Conservation (phyloP, 2,888 invertebrate genomes). For the Ptychoptera contaminata region DNA sequence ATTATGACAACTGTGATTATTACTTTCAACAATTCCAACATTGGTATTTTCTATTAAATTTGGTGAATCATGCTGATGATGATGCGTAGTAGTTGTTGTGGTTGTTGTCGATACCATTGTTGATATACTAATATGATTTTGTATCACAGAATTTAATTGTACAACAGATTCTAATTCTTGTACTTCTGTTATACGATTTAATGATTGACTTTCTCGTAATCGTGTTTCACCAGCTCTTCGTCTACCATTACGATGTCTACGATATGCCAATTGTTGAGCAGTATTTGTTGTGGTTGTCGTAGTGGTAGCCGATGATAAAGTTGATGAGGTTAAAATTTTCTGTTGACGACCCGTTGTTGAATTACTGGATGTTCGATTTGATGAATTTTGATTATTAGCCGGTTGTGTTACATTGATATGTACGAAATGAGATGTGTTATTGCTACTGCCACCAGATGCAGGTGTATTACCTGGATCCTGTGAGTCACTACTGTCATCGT, state of each 20-base stretch:
- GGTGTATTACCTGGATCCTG: conserved; percentile 48
- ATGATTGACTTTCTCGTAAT: conserved; percentile 65
- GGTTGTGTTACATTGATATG: conserved; percentile 7
- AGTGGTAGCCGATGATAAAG: conserved; percentile 8
- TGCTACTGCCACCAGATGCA: conserved; percentile 20
- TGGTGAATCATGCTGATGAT: not conserved
- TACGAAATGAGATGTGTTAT: conserved; percentile 6
- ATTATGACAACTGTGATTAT: too few relatives aligned
- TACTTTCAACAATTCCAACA: conserved; percentile 4
- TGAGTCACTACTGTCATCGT: conserved; percentile 75
- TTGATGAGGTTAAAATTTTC: not conserved
- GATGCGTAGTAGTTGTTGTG: conserved; percentile 1
- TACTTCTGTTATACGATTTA: conserved; percentile 74
- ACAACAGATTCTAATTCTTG: conserved; percentile 45
- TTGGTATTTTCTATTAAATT: conserved; percentile 15
- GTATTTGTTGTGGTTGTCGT: conserved; percentile 10
- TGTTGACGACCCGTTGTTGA: conserved; percentile 2
- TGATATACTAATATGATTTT: conserved; percentile 17
- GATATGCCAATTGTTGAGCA: conserved; percentile 14
- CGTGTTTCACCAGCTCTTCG: conserved; percentile 45
- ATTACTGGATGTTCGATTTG: conserved; percentile 5
- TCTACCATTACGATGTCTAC: conserved; percentile 38
- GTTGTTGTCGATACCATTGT: conserved; percentile 19
- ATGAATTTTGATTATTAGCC: not conserved
- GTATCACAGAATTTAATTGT: conserved; percentile 16